These are phyloP conservation scores for Ceratina japonica DNA, from an alignment of 1,140 invertebrate species.

Conservation along the genomic window DNA sequence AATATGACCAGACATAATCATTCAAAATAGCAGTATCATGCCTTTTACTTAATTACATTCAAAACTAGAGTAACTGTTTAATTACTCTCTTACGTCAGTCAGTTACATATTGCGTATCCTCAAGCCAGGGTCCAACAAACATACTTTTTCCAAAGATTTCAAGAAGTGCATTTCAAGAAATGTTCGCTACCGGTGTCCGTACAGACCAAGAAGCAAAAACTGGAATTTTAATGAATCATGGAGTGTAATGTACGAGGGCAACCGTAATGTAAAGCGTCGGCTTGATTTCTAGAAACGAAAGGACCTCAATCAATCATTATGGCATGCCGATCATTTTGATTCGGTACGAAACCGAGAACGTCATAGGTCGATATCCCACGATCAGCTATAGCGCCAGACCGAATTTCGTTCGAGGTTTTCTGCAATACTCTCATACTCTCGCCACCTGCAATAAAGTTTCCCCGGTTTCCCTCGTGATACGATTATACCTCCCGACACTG, in stretches of 20 bases:
- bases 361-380: slow-evolving; percentile 52
- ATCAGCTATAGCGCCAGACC: background rate
- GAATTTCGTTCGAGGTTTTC: slow-evolving; percentile 22
- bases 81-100: no score
- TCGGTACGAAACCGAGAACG: slow-evolving; percentile 17
- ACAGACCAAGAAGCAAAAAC: background rate
- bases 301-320: slow-evolving; percentile 32
- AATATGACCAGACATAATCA: no score
- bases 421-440: slow-evolving; percentile 26
- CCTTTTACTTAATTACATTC: no score
- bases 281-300: slow-evolving; percentile 16
- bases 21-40: no score
- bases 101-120: no score
- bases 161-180: background rate
- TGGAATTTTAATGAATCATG: slow-evolving; percentile 26
- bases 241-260: background rate
- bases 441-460: slow-evolving; percentile 22
- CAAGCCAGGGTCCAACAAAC: no score
- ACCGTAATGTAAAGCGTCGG: background rate
- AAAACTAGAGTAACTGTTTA: no score
- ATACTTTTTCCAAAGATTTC: background rate
- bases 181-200: background rate
- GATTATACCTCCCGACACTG: slow-evolving; percentile 20
- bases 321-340: slow-evolving; percentile 27
- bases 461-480: slow-evolving; percentile 4